These are phyloP conservation scores for Drosophila atroscutellata DNA, from an alignment of 2,888 invertebrate species.

Conservation along the genomic window DNA sequence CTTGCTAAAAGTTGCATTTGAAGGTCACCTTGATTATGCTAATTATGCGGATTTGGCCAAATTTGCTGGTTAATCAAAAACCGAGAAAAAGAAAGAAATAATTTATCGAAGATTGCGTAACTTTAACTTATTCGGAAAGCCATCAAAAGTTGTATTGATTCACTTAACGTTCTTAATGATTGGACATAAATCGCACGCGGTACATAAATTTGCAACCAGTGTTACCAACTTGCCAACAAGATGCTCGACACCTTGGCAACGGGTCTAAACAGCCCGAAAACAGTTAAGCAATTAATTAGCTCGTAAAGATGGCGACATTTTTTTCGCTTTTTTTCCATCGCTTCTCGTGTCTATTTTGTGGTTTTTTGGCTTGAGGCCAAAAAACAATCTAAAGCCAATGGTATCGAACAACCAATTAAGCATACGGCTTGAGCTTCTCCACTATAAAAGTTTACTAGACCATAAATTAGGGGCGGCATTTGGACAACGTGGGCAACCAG, in stretches of 20 bases:
- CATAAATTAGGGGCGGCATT: constrained; percentile 43
- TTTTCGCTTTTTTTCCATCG: constrained; percentile 5
- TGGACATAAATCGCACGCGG: constrained; percentile 12
- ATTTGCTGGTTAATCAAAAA: not conserved
- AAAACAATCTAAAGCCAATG: constrained; percentile 45
- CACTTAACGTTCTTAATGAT: constrained; percentile 33
- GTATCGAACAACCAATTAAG: constrained; percentile 61
- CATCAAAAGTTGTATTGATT: constrained; percentile 16
- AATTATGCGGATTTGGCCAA: constrained; percentile 33
- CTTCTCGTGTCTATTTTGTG: not conserved
- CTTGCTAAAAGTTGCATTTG: constrained; percentile 28
- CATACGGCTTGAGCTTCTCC: constrained; percentile 26
- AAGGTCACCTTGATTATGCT: constrained; percentile 57
- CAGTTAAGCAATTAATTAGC: constrained; percentile 62
- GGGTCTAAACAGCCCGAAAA: constrained; percentile 13
- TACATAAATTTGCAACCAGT: constrained; percentile 6
- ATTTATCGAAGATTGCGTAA: constrained; percentile 21
- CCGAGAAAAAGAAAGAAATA: not conserved
- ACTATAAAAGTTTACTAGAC: constrained; percentile 37
- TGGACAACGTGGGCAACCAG: constrained; percentile 28
- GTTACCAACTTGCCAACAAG: constrained; percentile 60
- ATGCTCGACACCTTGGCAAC: constrained; percentile 59
- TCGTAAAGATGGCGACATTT: constrained; percentile 37
- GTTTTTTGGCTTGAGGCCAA: constrained; percentile 57
- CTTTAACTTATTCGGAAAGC: constrained; percentile 13